Evolutionary conservation across 2,888 invertebrate genomes (phyloP), one percentile per base, ranked within the genome.

Genomic region (Drosophila conformis): DNA sequence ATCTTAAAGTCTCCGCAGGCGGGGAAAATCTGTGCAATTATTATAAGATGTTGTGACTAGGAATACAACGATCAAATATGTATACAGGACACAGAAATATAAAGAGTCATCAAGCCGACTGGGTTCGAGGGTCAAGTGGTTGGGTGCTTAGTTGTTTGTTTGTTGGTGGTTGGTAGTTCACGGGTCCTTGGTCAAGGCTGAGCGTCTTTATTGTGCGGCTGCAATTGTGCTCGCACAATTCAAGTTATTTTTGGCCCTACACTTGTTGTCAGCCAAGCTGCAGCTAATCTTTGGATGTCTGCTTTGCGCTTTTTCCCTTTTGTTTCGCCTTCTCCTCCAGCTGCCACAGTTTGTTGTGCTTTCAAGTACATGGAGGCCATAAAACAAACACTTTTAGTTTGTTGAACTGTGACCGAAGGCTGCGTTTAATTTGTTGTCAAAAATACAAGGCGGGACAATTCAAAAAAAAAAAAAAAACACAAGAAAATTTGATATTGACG

Each of bases 321-420:
- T 84, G 72, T 75, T 67, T 75, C 48, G 63, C 57, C 63, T 48
- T 69, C 60, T 57, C 31, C 57, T 40, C 40, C 29, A 40, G 36
- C 35, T 31, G 35, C 25, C n/a, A 10, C 63, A 21, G 49, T 29
- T 49, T 31, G 46, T 15, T 29, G 29, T 46, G 27, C 25, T 46
- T 27, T 36, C 54, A 38, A 74, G 80, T 68, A 83, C 74, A 74
- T 66, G 64, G 71, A 66, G 83, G 72, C 73, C 77, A 89, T 87
- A 89, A 87, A 89, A 76, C 82, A 89, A 89, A 79, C 85, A 85
- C 89, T 85, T 85, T 87, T 79, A 70, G 85, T 89, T 85, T 89
- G 87, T 85, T 85, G 85, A 85, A 85, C 85, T 85, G 85, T 76
- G 82, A 78, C 68, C 85, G 78, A 60, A 62, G 71, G 42, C 83